Conservation (phyloP, 2,797 vertebrate species). For the Centropyge bicolor region DNA sequence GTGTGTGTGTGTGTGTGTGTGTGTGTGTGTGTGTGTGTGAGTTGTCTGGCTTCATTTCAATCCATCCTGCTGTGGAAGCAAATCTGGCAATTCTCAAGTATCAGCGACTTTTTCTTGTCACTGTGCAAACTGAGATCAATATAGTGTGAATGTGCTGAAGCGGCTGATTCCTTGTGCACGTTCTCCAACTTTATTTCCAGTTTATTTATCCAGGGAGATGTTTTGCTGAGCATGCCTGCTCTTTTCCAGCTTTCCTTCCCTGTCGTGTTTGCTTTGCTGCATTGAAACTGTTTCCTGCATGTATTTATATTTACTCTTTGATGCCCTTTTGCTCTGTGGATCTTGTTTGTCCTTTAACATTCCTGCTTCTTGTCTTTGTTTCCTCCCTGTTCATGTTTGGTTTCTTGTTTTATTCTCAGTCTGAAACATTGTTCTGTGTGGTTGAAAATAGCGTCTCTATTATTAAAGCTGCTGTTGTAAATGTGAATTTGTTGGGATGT, state of each 20-base stretch:
- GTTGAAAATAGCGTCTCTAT: background rate
- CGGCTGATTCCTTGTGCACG: slow-evolving; percentile 9
- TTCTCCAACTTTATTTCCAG: slow-evolving; percentile 7
- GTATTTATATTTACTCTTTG: background rate
- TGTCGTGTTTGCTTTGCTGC: background rate
- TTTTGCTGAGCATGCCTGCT: slow-evolving; percentile 15
- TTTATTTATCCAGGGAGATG: slow-evolving; percentile 1
- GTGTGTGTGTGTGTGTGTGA: background rate
- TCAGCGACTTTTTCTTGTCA: slow-evolving; percentile 18
- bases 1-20: too few relatives aligned
- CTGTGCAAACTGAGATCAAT: slow-evolving; percentile 43
- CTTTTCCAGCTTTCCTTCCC: background rate
- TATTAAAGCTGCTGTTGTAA: background rate
- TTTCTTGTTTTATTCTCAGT: background rate
- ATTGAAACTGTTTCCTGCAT: background rate
- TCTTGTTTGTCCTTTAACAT: background rate
- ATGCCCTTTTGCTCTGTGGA: background rate
- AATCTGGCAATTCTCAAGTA: background rate
- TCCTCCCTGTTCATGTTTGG: background rate
- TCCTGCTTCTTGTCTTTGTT: background rate
- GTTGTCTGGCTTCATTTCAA: background rate
- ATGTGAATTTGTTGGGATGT: background rate
- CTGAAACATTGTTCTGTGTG: background rate
- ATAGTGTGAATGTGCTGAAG: slow-evolving; percentile 19
- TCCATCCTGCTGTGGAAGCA: slow-evolving; percentile 31